Evolutionary conservation across 2,797 vertebrate genomes (phyloP).

Genomic region (Sphenopsis melanotis): DNA sequence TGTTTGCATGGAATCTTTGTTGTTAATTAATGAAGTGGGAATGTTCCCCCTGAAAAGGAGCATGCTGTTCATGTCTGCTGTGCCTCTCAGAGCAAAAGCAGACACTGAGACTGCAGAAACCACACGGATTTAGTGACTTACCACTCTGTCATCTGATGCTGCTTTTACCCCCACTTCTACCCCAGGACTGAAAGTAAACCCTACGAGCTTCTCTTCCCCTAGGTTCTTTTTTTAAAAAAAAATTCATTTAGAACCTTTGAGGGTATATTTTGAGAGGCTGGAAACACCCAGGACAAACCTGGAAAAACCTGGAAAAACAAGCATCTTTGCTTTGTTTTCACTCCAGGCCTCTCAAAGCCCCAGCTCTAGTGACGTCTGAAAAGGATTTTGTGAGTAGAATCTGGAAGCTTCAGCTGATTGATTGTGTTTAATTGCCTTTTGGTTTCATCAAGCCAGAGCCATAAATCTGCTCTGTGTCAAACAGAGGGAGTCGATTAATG

Average conservation of each 20-base stretch:
- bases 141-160: background rate
- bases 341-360: background rate
- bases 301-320: background rate
- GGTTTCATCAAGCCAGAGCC: background rate
- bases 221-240: background rate
- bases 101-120: background rate
- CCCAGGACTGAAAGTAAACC: background rate
- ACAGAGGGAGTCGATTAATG: slow-evolving; percentile 8
- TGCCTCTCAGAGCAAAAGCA: background rate
- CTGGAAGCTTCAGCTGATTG: slow-evolving; percentile 39
- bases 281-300: background rate
- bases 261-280: background rate
- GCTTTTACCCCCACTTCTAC: background rate
- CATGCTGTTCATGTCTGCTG: background rate
- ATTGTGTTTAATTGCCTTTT: slow-evolving; percentile 58
- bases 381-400: background rate
- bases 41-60: background rate
- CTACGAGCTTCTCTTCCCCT: background rate
- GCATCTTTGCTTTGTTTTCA: background rate
- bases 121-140: background rate
- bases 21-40: background rate
- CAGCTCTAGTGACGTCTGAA: background rate
- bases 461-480: slow-evolving; percentile 38
- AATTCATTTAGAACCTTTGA: background rate
- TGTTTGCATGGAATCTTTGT: background rate